Evolutionary conservation across 2,888 invertebrate genomes (phyloP).

Genomic region (Dryobotodes eremita): DNA sequence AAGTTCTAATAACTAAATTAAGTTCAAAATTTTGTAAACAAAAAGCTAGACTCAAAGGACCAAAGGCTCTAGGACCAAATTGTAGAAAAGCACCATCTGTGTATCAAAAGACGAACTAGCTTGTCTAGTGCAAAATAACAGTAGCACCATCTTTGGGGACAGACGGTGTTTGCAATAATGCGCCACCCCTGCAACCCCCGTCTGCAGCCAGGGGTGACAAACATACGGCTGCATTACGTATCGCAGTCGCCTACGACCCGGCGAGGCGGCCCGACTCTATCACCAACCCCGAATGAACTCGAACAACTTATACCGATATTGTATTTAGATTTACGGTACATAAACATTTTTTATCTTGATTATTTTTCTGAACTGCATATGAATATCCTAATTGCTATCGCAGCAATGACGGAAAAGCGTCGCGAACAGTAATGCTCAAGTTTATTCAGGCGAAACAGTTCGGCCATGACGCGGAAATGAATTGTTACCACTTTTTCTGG

Average conservation of each 20-base stretch:
- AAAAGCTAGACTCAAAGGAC: background rate
- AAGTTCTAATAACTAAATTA: background rate
- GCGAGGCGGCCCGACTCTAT: constrained; percentile 41
- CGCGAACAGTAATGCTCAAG: constrained; percentile 41
- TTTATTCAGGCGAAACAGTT: constrained; percentile 53
- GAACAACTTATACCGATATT: constrained; percentile 23
- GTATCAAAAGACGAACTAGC: constrained; percentile 85
- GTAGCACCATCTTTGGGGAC: constrained; percentile 88
- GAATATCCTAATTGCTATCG: constrained; percentile 56
- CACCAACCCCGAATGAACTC: constrained; percentile 37
- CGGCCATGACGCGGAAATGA: constrained; percentile 57
- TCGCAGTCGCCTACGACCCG: constrained; percentile 58
- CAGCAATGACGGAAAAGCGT: constrained; percentile 50
- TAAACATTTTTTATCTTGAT: constrained; percentile 55
- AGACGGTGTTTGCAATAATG: constrained; percentile 83
- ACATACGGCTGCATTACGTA: constrained; percentile 74
- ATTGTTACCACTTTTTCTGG: constrained; percentile 64
- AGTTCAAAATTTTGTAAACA: background rate
- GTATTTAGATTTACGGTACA: constrained; percentile 44
- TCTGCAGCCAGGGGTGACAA: constrained; percentile 81
- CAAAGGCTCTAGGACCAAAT: constrained; percentile 3
- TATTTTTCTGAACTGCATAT: constrained; percentile 61
- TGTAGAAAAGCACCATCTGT: constrained; percentile 82
- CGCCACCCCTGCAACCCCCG: constrained; percentile 81
- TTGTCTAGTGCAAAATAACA: constrained; percentile 83